Evolutionary conservation across 2,113 vertebrate genomes (phyloP).

Genomic region (Peucedramus taeniatus): DNA sequence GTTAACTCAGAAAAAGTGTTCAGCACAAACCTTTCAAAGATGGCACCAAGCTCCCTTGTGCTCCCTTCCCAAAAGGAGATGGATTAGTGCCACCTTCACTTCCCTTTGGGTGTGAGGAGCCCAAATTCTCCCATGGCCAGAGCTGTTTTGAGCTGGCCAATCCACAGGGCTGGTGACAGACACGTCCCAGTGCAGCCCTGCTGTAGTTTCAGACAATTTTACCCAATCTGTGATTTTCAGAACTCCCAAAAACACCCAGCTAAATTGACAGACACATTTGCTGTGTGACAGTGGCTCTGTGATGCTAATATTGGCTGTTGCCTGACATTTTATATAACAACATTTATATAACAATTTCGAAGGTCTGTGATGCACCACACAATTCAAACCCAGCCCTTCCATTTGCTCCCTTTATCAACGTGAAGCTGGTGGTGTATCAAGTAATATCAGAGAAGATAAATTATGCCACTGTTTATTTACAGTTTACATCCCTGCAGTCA

Average conservation of each 20-base stretch:
- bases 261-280: not conserved
- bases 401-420: constrained; percentile 39
- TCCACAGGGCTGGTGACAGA: fast-evolving
- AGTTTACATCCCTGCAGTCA: constrained; percentile 6
- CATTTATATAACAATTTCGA: not conserved
- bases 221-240: not conserved
- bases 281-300: not conserved
- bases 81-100: not conserved
- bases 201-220: not conserved
- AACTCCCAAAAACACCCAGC: not conserved
- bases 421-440: not conserved
- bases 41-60: not conserved
- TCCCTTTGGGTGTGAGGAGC: not conserved
- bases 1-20: fast-evolving
- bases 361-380: not conserved
- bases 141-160: not conserved
- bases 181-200: fast-evolving
- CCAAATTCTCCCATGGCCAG: not conserved
- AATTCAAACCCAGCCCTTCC: not conserved
- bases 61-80: too few species aligned
- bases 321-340: constrained; percentile 9
- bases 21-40: not conserved
- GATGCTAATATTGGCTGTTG: constrained; percentile 4
- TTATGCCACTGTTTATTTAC: constrained; percentile 43
- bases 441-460: constrained; percentile 35